Conservation (phyloP, 2,888 invertebrate genomes). For the Cephus pulcher region DNA sequence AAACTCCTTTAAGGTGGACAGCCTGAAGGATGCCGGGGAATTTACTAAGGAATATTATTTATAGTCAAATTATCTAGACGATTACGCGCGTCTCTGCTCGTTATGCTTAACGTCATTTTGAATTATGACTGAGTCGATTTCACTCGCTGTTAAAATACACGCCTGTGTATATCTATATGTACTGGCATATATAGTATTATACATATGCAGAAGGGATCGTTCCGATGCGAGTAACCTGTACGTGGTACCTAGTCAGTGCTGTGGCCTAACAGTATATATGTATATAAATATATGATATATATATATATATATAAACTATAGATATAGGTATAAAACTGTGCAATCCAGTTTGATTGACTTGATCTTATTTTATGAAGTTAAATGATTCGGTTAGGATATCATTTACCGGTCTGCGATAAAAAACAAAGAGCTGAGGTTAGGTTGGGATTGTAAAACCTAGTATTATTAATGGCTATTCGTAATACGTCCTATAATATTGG, state of each 20-base stretch:
- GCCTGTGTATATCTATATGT: neutral
- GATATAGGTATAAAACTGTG: neutral
- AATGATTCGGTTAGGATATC: neutral
- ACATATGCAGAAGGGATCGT: neutral
- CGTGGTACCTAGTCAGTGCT: neutral
- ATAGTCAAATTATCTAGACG: neutral
- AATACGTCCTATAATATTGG: neutral
- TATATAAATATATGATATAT: too few relatives aligned
- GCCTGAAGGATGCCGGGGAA: neutral
- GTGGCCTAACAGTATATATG: neutral
- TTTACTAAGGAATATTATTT: neutral
- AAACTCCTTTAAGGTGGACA: neutral
- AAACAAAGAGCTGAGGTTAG: neutral
- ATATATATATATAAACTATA: neutral
- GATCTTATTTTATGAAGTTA: neutral
- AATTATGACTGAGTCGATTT: neutral
- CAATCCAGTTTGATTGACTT: neutral
- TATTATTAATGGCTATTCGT: neutral
- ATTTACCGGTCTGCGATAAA: neutral
- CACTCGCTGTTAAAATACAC: neutral
- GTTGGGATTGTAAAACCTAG: neutral
- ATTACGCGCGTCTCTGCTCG: neutral
- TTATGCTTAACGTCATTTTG: neutral
- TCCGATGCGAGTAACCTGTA: neutral
- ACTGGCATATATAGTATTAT: neutral